These are phyloP conservation scores for Sylvicapra grimmia DNA, from an alignment of 2,113 vertebrate species.

Conservation along the genomic window DNA sequence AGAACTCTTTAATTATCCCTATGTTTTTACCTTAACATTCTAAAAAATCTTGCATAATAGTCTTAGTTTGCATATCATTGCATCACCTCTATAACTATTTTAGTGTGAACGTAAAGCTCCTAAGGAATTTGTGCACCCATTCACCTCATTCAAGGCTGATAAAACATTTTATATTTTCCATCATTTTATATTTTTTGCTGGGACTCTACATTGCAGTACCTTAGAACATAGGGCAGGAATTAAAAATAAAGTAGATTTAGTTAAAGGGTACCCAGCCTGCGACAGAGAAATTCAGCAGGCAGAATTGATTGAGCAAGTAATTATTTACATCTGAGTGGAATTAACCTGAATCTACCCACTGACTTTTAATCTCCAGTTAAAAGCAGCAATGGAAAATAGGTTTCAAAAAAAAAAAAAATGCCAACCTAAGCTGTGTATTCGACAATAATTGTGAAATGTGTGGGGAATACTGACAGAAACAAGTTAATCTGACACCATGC, in stretches of 20 bases:
- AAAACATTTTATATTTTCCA: neutral
- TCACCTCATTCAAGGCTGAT: neutral
- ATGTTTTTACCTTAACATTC: neutral
- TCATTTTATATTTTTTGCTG: neutral
- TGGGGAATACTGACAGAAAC: neutral
- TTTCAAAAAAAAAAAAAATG: neutral
- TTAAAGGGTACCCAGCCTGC: neutral
- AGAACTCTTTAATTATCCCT: neutral
- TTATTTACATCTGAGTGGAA: neutral
- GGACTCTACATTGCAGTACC: neutral
- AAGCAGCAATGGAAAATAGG: neutral
- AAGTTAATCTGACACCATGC: neutral
- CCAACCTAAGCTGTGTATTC: neutral
- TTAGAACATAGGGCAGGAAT: neutral
- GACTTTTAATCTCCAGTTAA: constrained; percentile 33
- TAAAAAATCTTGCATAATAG: neutral
- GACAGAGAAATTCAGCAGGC: neutral
- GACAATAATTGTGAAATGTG: neutral
- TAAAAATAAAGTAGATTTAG: neutral
- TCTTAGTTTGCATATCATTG: neutral
- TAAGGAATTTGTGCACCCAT: neutral
- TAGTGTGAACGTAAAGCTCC: neutral
- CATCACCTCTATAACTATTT: neutral
- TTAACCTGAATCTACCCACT: neutral
- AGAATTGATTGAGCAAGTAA: neutral